phyloP scores from a whole-genome alignment of 2,113 vertebrate species.

The Sprattus sprattus region DNA sequence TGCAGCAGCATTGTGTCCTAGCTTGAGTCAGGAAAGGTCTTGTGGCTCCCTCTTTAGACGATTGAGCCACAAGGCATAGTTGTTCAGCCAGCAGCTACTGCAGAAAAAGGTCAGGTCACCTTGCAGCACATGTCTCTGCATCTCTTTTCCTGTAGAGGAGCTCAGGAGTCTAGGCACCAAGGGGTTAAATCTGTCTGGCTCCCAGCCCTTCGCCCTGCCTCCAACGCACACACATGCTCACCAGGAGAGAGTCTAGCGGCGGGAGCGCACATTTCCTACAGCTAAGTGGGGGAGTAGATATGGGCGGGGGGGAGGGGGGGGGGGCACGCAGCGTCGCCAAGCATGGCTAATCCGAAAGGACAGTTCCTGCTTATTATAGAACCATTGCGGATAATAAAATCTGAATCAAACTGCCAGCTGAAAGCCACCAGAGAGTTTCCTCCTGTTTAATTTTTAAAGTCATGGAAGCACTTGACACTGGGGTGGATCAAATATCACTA shows the following conservation, averaged over 20 bases:
- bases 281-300: constrained; percentile 59
- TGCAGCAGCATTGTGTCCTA: not conserved
- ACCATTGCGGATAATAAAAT: constrained; percentile 85
- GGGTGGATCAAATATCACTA: constrained; percentile 83
- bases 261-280: constrained; percentile 64
- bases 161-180: constrained; percentile 35
- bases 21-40: not conserved
- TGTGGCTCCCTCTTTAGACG: not conserved
- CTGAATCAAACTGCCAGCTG: constrained; percentile 81
- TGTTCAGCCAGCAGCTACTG: not conserved
- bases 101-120: not conserved
- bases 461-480: constrained; percentile 84
- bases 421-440: constrained; percentile 74
- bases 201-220: not conserved
- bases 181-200: constrained; percentile 55
- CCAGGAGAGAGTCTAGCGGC: constrained; percentile 63
- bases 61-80: not conserved
- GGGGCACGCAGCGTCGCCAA: constrained; percentile 65
- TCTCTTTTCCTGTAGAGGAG: not conserved
- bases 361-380: constrained; percentile 89
- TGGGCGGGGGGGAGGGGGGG: constrained; percentile 57
- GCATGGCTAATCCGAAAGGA: constrained; percentile 88
- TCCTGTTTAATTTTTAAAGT: constrained; percentile 91
- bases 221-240: constrained; percentile 29
- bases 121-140: not conserved